Evolutionary conservation across 1,140 invertebrate genomes (phyloP).

Genomic region (Capitella teleta): DNA sequence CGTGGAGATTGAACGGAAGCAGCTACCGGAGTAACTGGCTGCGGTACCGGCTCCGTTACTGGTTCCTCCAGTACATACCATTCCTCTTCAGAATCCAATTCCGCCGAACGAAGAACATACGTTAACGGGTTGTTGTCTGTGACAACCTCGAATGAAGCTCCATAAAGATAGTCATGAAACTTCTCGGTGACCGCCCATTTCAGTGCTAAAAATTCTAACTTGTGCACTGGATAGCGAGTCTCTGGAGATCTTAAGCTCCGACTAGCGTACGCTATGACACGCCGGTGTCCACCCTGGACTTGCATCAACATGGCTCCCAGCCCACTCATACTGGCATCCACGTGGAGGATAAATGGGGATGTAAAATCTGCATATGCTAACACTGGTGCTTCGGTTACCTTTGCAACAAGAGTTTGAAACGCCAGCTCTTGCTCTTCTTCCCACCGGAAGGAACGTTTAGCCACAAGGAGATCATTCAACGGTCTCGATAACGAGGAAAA

Average conservation of each 20-base stretch:
- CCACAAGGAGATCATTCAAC: not conserved
- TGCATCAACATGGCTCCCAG: not conserved
- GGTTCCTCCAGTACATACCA: no score
- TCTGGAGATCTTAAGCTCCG: no score
- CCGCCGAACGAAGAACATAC: constrained; percentile 13
- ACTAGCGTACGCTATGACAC: no score
- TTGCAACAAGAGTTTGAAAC: not conserved
- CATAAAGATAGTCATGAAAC: constrained; percentile 13
- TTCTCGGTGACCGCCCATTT: constrained; percentile 14
- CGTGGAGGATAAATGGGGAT: not conserved
- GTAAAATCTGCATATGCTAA: not conserved
- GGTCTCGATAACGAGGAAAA: not conserved
- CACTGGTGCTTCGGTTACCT: not conserved
- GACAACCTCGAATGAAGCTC: constrained; percentile 6
- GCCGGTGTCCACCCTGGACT: no score
- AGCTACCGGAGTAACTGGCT: no score
- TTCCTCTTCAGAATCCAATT: no score
- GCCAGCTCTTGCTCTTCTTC: not conserved
- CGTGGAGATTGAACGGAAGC: no score
- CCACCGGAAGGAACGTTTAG: not conserved
- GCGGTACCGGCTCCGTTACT: no score
- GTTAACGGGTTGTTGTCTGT: constrained; percentile 17
- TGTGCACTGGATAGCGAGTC: not conserved
- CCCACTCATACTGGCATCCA: constrained; percentile 1
- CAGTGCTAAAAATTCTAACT: constrained; percentile 8